Evolutionary conservation across 1,140 invertebrate genomes (phyloP).

Genomic region (Neocloeon triangulifer): DNA sequence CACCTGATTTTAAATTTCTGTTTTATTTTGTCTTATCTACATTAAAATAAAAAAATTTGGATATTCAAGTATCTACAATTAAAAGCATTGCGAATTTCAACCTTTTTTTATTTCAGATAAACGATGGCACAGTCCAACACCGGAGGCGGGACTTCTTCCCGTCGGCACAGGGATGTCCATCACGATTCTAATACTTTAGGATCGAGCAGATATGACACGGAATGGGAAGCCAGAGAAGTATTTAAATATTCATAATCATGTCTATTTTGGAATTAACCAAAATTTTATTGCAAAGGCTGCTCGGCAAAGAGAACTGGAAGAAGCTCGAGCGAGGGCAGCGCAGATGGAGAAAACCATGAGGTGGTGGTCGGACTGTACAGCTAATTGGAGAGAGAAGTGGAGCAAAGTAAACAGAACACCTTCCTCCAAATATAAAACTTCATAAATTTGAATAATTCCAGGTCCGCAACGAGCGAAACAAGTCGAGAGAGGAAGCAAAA

Average conservation of each 20-base stretch:
- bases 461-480: slow-evolving; percentile 63
- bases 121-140: too few species aligned
- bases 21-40: too few species aligned
- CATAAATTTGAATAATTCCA: slow-evolving; percentile 11
- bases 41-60: too few species aligned
- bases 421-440: too few species aligned
- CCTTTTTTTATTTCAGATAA: too few species aligned
- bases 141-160: slow-evolving; percentile 27
- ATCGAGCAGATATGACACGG: slow-evolving; percentile 30
- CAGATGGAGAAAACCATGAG: slow-evolving; percentile 99
- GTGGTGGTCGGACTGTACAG: slow-evolving; percentile 89
- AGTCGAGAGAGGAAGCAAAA: slow-evolving; percentile 68
- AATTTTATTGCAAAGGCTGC: slow-evolving; percentile 23
- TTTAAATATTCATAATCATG: slow-evolving; percentile 6
- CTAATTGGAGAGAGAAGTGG: slow-evolving; percentile 89
- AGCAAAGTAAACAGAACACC: too few species aligned
- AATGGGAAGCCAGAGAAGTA: slow-evolving; percentile 47
- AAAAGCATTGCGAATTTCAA: too few species aligned
- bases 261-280: neutral
- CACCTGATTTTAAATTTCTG: too few species aligned
- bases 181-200: slow-evolving; percentile 23
- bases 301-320: slow-evolving; percentile 61
- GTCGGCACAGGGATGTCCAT: slow-evolving; percentile 21
- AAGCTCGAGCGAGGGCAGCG: slow-evolving; percentile 67
- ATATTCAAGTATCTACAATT: too few species aligned